Percentiles rank a stretch among this genome's conserved stretches.
phyloP scores from a whole-genome alignment of 2,888 invertebrate genomes.

The Resseliella maxima region DNA sequence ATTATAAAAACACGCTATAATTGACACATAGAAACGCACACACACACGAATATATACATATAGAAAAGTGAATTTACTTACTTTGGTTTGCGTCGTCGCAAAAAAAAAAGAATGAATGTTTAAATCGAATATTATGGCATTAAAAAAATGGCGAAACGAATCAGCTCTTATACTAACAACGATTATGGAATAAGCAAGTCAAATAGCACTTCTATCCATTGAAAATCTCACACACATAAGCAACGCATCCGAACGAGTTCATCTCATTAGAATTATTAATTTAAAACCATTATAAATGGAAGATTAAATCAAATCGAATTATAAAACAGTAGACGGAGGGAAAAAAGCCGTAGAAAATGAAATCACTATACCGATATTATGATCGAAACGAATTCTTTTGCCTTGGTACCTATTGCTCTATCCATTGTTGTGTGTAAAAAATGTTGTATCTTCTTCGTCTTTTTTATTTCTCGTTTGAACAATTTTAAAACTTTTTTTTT shows the following conservation, averaged over 20 bases:
- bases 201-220: not conserved
- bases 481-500: not conserved
- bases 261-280: conserved; percentile 6
- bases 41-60: not conserved
- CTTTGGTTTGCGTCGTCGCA: too few relatives aligned
- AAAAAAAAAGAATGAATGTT: too few relatives aligned
- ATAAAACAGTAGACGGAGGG: not conserved
- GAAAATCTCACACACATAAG: not conserved
- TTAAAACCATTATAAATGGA: not conserved
- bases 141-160: not conserved
- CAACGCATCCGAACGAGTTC: not conserved
- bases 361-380: not conserved
- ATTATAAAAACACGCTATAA: too few relatives aligned
- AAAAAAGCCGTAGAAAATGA: not conserved
- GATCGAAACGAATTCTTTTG: not conserved
- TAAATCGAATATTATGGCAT: not conserved
- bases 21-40: too few relatives aligned
- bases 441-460: too few relatives aligned
- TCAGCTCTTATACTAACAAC: not conserved
- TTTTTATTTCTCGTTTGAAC: too few relatives aligned
- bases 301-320: not conserved
- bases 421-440: not conserved
- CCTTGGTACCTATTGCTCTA: not conserved
- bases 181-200: not conserved
- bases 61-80: too few relatives aligned